These are phyloP conservation scores for Chironex yamaguchii DNA, from an alignment of 30 jellyfish, hydroid and myxozoan species.

Conservation along the genomic window DNA sequence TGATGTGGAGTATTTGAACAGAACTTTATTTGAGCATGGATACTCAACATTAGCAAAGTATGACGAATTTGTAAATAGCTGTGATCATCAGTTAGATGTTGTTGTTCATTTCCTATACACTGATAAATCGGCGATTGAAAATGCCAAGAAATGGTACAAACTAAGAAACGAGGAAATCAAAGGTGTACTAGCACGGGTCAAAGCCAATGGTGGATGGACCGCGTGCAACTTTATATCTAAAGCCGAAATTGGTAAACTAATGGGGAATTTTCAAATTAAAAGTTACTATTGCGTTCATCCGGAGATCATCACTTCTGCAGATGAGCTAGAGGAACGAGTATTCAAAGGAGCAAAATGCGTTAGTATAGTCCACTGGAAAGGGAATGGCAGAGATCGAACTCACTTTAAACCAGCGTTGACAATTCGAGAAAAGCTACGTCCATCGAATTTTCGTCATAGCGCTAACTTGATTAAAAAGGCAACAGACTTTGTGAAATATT, in stretches of 20 bases:
- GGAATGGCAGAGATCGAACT: conserved; percentile 82
- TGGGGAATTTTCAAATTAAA: conserved; percentile 63
- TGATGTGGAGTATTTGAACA: conserved; percentile 67
- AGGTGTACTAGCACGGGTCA: background rate
- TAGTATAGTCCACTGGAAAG: conserved; percentile 90
- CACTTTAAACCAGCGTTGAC: conserved; percentile 79
- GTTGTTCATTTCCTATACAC: conserved; percentile 81
- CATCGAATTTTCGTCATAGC: conserved; percentile 81
- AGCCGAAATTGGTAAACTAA: conserved; percentile 64
- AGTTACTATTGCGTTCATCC: conserved; percentile 92
- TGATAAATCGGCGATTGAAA: conserved; percentile 49
- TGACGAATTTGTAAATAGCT: conserved; percentile 63
- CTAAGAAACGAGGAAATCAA: conserved; percentile 42
- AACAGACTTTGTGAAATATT: conserved; percentile 35
- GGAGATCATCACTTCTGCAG: conserved; percentile 76
- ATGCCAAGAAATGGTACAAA: conserved; percentile 80
- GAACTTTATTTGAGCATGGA: conserved; percentile 83
- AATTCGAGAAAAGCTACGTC: conserved; percentile 61
- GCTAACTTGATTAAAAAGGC: conserved; percentile 70
- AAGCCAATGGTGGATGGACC: conserved; percentile 62
- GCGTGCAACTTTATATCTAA: conserved; percentile 69
- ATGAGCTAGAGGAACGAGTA: conserved; percentile 71
- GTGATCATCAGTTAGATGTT: conserved; percentile 70
- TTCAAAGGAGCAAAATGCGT: conserved; percentile 74
- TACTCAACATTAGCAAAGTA: conserved; percentile 76